A percentile compares a stretch with the other conserved stretches of the same genome.
Conservation (phyloP, 2,797 vertebrate genomes). For the Acanthurus lineatus region DNA sequence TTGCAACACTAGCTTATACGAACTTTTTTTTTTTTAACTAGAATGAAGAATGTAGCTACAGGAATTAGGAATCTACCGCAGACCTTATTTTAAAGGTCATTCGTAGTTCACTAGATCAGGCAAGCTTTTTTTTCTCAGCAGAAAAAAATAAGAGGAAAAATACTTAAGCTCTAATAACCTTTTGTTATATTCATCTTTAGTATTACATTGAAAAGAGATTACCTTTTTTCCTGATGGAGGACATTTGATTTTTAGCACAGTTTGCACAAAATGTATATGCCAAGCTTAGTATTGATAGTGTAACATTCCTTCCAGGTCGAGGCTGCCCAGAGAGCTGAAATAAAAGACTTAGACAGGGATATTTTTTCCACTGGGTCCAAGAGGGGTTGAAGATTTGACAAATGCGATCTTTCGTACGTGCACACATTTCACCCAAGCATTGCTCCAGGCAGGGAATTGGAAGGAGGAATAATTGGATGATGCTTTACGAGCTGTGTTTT, state of each 20-base stretch:
- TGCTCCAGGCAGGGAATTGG: constrained; percentile 50
- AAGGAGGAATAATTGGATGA: constrained; percentile 68
- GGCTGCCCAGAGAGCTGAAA: constrained; percentile 32
- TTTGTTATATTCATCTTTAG: neutral
- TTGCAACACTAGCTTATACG: neutral
- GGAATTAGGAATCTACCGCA: neutral
- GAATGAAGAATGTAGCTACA: neutral
- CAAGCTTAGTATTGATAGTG: constrained; percentile 24
- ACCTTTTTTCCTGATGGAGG: neutral
- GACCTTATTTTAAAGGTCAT: neutral
- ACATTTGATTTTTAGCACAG: constrained; percentile 18
- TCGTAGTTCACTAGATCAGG: neutral
- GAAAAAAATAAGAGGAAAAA: neutral
- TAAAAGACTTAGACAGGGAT: constrained; percentile 44
- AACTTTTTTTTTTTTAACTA: too few relatives aligned
- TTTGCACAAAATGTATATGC: constrained; percentile 23
- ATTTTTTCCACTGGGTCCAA: constrained; percentile 22
- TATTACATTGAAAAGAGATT: constrained; percentile 17
- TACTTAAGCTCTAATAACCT: neutral
- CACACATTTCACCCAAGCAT: constrained; percentile 33
- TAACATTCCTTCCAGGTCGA: constrained; percentile 33
- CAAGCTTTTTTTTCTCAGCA: neutral
- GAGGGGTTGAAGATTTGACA: constrained; percentile 43
- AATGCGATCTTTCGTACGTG: constrained; percentile 32
- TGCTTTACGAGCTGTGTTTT: constrained; percentile 54